These are phyloP conservation scores for Pseudochromis fuscus DNA, from an alignment of 2,797 vertebrate species.

Conservation along the genomic window DNA sequence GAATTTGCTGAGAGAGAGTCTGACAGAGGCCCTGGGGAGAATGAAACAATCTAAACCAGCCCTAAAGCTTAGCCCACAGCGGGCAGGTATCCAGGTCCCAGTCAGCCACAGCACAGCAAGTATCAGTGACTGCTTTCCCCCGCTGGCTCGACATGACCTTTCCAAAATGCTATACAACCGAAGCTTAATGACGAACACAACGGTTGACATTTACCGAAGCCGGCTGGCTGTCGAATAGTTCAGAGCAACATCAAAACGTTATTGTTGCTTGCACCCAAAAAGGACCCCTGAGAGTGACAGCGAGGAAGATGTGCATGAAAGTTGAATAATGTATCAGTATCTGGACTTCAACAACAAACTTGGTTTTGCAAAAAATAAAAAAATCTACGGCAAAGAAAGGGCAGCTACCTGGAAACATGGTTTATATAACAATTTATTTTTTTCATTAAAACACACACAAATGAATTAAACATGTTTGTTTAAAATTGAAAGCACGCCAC, in stretches of 20 bases:
- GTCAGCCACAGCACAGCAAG: constrained; percentile 41
- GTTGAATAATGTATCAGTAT: background rate
- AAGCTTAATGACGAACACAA: constrained; percentile 78
- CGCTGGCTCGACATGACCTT: constrained; percentile 78
- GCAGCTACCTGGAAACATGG: background rate
- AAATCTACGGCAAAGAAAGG: background rate
- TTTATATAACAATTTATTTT: background rate
- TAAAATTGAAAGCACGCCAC: constrained; percentile 22
- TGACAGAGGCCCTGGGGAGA: constrained; percentile 25
- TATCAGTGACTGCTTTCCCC: constrained; percentile 61
- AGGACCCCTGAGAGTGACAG: constrained; percentile 12
- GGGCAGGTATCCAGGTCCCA: constrained; percentile 25
- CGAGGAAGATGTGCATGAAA: constrained; percentile 4
- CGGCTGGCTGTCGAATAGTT: constrained; percentile 61
- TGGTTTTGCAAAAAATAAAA: constrained; percentile 11
- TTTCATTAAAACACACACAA: constrained; percentile 10
- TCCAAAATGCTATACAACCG: constrained; percentile 72
- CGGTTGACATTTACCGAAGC: constrained; percentile 82
- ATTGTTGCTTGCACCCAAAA: constrained; percentile 57
- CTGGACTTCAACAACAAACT: constrained; percentile 4
- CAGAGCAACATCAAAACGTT: constrained; percentile 63
- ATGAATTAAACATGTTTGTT: constrained; percentile 27
- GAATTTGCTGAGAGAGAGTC: constrained; percentile 6
- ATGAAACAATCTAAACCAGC: constrained; percentile 30
- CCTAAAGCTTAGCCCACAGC: constrained; percentile 28